Evolutionary conservation across 2,888 invertebrate genomes (phyloP).

Genomic region (Mythimna ferrago): DNA sequence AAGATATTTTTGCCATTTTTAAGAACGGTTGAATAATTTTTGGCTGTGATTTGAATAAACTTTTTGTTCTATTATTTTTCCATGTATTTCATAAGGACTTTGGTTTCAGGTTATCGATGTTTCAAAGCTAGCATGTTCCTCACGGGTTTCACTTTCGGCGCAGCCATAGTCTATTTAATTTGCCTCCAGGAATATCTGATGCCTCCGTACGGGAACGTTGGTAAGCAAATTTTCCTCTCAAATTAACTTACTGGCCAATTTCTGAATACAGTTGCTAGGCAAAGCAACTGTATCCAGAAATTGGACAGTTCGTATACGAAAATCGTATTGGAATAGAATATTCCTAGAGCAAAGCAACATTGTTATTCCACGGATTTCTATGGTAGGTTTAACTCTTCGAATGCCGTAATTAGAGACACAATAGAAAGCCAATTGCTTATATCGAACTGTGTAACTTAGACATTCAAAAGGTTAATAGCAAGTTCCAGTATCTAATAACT

Average conservation of each 20-base stretch:
- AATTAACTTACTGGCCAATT: not conserved
- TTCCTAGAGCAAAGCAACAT: conserved; percentile 4
- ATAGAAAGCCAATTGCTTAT: too few species aligned
- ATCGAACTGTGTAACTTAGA: too few species aligned
- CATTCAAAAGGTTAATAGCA: too few species aligned
- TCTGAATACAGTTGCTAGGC: too few species aligned
- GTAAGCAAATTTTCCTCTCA: conserved; percentile 79
- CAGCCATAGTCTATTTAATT: conserved; percentile 95
- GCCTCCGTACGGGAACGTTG: conserved; percentile 94
- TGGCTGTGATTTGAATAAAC: not conserved
- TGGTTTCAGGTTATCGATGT: conserved; percentile 94
- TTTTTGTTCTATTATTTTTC: not conserved
- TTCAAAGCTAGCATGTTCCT: conserved; percentile 97
- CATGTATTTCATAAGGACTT: conserved; percentile 23
- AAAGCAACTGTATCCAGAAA: not conserved
- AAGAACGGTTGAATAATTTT: not conserved
- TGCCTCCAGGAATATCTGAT: conserved; percentile 95
- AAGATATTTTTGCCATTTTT: not conserved
- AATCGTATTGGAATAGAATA: not conserved
- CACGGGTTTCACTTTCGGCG: conserved; percentile 96
- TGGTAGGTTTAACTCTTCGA: too few species aligned
- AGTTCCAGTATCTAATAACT: conserved; percentile 27
- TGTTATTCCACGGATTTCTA: not conserved
- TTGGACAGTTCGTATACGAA: not conserved
- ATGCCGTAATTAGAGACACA: too few species aligned